Conservation (phyloP, 2,888 invertebrate species). For the Lithophane leautieri region DNA sequence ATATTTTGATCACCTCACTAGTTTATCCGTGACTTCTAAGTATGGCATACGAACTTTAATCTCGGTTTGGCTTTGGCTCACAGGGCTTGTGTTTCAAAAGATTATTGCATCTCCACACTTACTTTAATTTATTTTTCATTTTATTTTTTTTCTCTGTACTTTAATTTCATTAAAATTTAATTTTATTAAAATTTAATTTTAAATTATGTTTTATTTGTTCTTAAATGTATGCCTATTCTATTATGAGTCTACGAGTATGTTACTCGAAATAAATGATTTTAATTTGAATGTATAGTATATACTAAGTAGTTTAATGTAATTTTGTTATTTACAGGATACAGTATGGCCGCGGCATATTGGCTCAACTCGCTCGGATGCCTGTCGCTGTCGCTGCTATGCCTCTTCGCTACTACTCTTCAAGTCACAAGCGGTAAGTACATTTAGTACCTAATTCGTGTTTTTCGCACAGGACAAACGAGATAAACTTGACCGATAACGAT, state of each 20-base stretch:
- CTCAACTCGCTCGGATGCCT: conserved; percentile 95
- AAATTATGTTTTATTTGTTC: no score
- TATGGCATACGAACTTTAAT: background rate
- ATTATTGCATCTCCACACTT: background rate
- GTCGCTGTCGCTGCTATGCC: conserved; percentile 94
- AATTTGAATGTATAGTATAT: no score
- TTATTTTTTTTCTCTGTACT: no score
- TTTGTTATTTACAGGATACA: conserved; percentile 91
- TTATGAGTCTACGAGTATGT: no score
- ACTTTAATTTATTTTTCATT: no score
- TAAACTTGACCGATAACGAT: background rate
- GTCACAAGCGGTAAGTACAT: conserved; percentile 93
- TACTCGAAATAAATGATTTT: no score
- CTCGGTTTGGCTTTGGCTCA: background rate
- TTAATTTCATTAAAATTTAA: no score
- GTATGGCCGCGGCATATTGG: conserved; percentile 96
- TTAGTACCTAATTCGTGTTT: background rate
- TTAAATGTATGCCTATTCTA: no score
- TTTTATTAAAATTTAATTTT: no score
- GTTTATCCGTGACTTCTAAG: background rate
- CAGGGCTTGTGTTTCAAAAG: background rate
- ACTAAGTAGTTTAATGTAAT: background rate
- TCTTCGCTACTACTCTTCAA: conserved; percentile 94
- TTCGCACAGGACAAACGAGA: background rate
- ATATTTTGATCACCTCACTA: background rate